Conservation (phyloP, 2,888 invertebrate species). For the Eristalis intricaria region DNA sequence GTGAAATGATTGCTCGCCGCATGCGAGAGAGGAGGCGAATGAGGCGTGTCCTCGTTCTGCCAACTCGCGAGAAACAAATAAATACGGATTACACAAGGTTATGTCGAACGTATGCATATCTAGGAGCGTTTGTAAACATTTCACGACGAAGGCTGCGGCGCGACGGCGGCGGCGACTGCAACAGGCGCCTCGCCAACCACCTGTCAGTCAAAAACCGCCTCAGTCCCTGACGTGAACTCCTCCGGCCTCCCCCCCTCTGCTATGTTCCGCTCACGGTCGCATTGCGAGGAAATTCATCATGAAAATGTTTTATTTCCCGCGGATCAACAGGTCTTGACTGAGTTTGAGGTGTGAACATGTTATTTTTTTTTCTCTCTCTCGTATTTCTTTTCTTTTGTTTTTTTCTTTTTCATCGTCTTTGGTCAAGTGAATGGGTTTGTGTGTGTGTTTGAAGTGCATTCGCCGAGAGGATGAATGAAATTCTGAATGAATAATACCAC, state of each 20-base stretch:
- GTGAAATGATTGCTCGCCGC: constrained; percentile 30
- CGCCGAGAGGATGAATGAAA: constrained; percentile 43
- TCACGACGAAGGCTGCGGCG: background rate
- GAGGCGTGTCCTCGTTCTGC: constrained; percentile 31
- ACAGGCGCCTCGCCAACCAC: constrained; percentile 41
- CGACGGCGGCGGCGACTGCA: constrained; percentile 2
- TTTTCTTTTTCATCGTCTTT: background rate
- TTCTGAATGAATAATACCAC: background rate
- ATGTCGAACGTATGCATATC: background rate
- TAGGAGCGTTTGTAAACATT: constrained; percentile 25
- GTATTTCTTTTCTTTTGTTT: constrained; percentile 17
- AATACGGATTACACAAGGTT: constrained; percentile 7
- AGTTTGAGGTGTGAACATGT: background rate
- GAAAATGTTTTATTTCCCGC: constrained; percentile 30
- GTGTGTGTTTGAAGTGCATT: constrained; percentile 19
- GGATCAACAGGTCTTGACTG: constrained; percentile 46
- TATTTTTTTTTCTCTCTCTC: constrained; percentile 7
- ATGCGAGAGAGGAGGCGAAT: background rate
- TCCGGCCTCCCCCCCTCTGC: background rate
- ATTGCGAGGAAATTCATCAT: constrained; percentile 9
- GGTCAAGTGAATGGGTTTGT: background rate
- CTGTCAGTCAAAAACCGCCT: constrained; percentile 33
- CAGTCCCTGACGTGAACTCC: background rate
- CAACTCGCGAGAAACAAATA: constrained; percentile 28
- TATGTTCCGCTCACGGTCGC: background rate